These are phyloP conservation scores for Poliocrania exsul DNA, from an alignment of 2,797 vertebrate species.

Conservation along the genomic window DNA sequence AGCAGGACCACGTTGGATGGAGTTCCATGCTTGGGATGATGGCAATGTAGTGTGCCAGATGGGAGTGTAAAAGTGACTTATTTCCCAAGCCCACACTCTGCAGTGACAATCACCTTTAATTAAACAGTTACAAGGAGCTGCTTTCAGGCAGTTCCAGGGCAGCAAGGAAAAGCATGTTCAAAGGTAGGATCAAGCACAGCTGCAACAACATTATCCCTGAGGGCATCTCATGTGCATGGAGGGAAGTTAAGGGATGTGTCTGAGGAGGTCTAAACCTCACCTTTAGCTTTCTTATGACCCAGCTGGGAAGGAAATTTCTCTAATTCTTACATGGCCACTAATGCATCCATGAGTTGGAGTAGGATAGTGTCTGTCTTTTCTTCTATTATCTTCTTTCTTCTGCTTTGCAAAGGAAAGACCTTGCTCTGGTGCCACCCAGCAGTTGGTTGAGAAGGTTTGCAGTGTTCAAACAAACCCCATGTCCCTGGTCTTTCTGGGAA, in stretches of 20 bases:
- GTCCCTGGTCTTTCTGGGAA: neutral
- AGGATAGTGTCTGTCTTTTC: neutral
- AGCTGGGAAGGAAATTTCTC: neutral
- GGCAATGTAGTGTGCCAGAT: neutral
- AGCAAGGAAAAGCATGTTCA: neutral
- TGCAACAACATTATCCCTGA: neutral
- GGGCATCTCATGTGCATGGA: neutral
- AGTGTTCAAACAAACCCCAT: neutral
- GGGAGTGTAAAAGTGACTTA: neutral
- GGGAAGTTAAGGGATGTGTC: neutral
- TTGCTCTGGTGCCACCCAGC: neutral
- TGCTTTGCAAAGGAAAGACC: neutral
- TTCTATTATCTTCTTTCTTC: neutral
- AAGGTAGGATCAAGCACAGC: conserved; percentile 6
- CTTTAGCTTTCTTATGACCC: fast-evolving
- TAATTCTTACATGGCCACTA: neutral
- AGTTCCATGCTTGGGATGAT: neutral
- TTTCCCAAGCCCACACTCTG: neutral
- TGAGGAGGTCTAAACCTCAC: neutral
- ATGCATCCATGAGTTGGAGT: neutral
- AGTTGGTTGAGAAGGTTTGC: neutral
- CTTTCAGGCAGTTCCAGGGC: conserved; percentile 36
- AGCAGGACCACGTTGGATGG: fast-evolving
- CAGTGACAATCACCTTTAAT: neutral
- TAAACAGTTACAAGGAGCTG: neutral